A percentile compares a stretch with the other conserved stretches of the same genome.
phyloP scores from a whole-genome alignment of 2,113 vertebrate genomes.

The Corythornis cristatus region DNA sequence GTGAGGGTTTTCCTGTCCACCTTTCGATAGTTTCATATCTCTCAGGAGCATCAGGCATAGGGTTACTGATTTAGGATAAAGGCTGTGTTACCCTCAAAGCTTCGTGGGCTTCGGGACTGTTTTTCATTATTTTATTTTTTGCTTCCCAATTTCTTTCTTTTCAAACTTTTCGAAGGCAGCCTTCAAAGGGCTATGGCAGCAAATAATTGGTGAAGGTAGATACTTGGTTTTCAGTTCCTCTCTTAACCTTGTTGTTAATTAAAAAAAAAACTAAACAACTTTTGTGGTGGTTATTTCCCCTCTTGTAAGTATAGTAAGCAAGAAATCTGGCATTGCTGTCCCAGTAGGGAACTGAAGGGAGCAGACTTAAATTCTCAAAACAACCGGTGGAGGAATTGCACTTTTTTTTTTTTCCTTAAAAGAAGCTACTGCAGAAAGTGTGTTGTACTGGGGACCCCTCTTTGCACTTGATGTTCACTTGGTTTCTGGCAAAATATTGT shows the following conservation, averaged over 20 bases:
- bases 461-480: accelerated
- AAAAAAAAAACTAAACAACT: not conserved
- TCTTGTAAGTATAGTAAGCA: not conserved
- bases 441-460: not conserved
- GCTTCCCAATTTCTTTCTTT: not conserved
- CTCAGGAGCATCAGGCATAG: too few relatives aligned
- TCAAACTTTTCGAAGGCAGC: not conserved
- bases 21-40: too few relatives aligned
- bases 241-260: not conserved
- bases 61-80: too few relatives aligned
- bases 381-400: not conserved
- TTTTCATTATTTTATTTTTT: not conserved
- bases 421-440: not conserved
- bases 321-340: not conserved
- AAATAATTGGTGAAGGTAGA: not conserved
- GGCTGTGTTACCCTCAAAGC: too few relatives aligned
- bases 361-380: not conserved
- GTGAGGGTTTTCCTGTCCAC: too few relatives aligned
- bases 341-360: not conserved
- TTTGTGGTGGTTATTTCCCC: not conserved
- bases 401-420: not conserved
- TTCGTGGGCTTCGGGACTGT: too few relatives aligned
- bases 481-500: not conserved
- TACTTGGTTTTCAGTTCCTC: not conserved
- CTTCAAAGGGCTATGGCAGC: accelerated